Percentiles rank a stretch among this genome's conserved stretches.
Evolutionary conservation across 2,888 invertebrate species (phyloP).

Genomic region (Nomada ferruginata): DNA sequence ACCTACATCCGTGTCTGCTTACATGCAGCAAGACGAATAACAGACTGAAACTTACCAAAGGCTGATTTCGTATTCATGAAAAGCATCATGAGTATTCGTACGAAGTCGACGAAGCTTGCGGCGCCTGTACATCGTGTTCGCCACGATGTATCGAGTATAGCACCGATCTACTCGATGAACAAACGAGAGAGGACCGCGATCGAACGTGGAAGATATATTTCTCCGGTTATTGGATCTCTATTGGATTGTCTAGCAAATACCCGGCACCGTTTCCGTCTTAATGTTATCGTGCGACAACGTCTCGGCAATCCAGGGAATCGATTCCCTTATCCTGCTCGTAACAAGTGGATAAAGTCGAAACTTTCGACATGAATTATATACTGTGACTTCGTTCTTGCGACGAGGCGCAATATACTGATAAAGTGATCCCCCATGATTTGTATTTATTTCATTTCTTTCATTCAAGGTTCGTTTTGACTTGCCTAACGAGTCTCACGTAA

Average conservation of each 20-base stretch:
- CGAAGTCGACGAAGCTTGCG: conserved; percentile 59
- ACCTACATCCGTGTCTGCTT: conserved; percentile 1
- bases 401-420: neutral
- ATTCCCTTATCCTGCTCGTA: conserved; percentile 19
- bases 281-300: conserved; percentile 34
- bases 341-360: conserved; percentile 29
- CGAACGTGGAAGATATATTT: conserved; percentile 60
- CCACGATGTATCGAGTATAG: conserved; percentile 28
- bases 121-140: conserved; percentile 16
- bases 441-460: neutral
- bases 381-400: neutral
- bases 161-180: conserved; percentile 36
- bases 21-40: conserved; percentile 38
- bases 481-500: neutral
- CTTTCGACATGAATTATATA: neutral
- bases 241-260: conserved; percentile 65
- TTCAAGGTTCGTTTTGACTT: neutral
- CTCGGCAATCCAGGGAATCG: conserved; percentile 31
- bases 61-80: conserved; percentile 75
- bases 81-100: conserved; percentile 67
- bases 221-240: conserved; percentile 70
- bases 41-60: conserved; percentile 62
- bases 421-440: too few species aligned
- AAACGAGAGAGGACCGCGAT: conserved; percentile 43
- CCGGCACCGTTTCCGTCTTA: conserved; percentile 47